phyloP scores from a whole-genome alignment of 2,113 vertebrate genomes.

The Nothocercus nigrocapillus region DNA sequence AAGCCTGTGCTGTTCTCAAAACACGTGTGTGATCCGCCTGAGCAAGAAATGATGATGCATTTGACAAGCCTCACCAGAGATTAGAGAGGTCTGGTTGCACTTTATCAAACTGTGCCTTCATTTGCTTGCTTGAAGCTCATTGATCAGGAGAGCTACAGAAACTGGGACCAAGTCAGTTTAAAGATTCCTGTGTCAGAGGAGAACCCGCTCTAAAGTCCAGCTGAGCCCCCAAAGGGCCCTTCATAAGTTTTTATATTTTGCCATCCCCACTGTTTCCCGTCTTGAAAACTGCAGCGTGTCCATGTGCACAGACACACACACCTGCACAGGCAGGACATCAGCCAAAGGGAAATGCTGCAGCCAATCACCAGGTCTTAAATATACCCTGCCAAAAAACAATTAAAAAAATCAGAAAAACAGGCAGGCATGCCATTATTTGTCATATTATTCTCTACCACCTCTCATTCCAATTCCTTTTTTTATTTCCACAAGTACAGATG shows the following conservation, averaged over 20 bases:
- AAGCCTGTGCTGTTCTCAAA: neutral
- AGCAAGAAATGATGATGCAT: neutral
- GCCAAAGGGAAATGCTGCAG: slow-evolving; percentile 57
- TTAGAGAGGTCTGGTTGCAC: neutral
- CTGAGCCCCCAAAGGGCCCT: slow-evolving; percentile 17
- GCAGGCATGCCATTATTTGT: slow-evolving; percentile 33
- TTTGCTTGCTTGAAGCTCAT: neutral
- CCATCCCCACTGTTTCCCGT: slow-evolving; percentile 6
- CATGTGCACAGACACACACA: neutral
- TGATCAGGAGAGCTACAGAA: slow-evolving; percentile 24
- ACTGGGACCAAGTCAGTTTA: slow-evolving; percentile 18
- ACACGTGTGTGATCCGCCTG: neutral
- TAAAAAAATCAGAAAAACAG: slow-evolving; percentile 36
- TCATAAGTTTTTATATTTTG: slow-evolving; percentile 46
- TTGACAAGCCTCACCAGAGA: neutral
- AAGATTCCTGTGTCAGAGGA: slow-evolving; percentile 41
- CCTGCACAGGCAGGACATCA: slow-evolving; percentile 16
- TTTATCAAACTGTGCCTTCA: neutral
- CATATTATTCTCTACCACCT: neutral
- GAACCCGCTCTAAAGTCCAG: slow-evolving; percentile 51
- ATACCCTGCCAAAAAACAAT: slow-evolving; percentile 50
- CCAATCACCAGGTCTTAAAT: slow-evolving; percentile 42
- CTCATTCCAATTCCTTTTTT: neutral
- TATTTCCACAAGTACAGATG: too few species aligned
- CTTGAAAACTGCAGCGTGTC: slow-evolving; percentile 59